These are phyloP conservation scores for Mungos mungo DNA, from an alignment of 2,113 vertebrate species.

Conservation along the genomic window DNA sequence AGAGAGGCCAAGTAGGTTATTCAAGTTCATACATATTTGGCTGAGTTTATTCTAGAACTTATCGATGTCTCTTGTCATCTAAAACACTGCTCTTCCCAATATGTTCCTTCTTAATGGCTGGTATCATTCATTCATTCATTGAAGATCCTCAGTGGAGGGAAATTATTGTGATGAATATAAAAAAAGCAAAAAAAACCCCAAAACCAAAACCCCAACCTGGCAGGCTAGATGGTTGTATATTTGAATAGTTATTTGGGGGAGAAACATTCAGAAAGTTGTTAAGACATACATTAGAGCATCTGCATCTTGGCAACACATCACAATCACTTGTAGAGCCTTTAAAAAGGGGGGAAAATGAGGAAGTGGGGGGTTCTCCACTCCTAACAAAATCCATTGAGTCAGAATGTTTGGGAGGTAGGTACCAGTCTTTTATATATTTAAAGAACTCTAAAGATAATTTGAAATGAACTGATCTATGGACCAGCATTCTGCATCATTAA, in stretches of 20 bases:
- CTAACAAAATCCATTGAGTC: background rate
- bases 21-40: background rate
- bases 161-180: constrained; percentile 29
- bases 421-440: background rate
- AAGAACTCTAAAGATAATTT: background rate
- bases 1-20: background rate
- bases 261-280: background rate
- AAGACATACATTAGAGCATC: background rate
- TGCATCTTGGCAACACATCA: background rate
- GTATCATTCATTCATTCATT: background rate
- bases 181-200: background rate
- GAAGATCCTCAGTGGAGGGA: background rate
- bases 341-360: background rate
- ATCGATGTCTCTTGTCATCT: background rate
- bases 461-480: background rate
- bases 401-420: background rate
- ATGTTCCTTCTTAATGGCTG: background rate
- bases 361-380: background rate
- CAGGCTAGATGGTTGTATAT: background rate
- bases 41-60: background rate
- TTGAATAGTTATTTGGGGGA: constrained; percentile 13
- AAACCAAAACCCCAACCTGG: background rate
- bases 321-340: background rate
- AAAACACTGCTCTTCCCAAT: background rate
- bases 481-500: background rate